Base-by-base conservation (phyloP, 2,113 vertebrate genomes). In the Astatotilapia flaviijosephi region DNA sequence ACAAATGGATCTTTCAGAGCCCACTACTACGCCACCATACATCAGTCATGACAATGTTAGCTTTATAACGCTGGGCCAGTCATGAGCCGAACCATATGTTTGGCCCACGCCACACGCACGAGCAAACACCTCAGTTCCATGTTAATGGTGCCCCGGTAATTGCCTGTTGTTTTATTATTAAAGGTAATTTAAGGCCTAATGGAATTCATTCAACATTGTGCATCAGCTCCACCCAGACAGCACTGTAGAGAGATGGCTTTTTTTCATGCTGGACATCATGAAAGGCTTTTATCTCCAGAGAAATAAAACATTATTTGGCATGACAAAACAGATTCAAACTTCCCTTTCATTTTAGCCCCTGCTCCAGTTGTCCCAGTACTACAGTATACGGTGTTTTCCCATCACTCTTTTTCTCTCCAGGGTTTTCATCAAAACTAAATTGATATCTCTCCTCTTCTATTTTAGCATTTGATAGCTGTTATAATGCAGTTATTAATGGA, bases 1-100 rank as follows among this genome's bases (percentile, higher is more conserved):
- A 94, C 92, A 96, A 97, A 95, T 97, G 96, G 96, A 97, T 97
- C 95, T 96, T 95, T 94, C 95, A 97, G 95, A 95, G 96, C 93
- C 81, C 12, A 93, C 83, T 91, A 95, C 68, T 94, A 77, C 92
- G 83, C 91, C 94, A 91, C 94, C 95, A 97, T 97, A 95, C 96
- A 96, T 97, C 97, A 97, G 65, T 94, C 95, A 58, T 85, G 96
- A 97, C 96, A 96, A 94, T 83, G 87, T 97, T 94, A 89, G 95
- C 94, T 89, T 96, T 96, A 96, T 97, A 96, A 94, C 91, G 92
- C 93, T 90, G 95, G 92, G 96, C 92, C 95, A 83, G 87, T 91
- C 90, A 84, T 96, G 96, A 97, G 95, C 94, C 94, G 93, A 93
- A 96, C 95, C 96, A 96, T 94, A 96, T 96, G 95, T 94, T 95